These are phyloP conservation scores for Drosophila antonietae DNA, from an alignment of 2,888 invertebrate genomes.

Conservation along the genomic window DNA sequence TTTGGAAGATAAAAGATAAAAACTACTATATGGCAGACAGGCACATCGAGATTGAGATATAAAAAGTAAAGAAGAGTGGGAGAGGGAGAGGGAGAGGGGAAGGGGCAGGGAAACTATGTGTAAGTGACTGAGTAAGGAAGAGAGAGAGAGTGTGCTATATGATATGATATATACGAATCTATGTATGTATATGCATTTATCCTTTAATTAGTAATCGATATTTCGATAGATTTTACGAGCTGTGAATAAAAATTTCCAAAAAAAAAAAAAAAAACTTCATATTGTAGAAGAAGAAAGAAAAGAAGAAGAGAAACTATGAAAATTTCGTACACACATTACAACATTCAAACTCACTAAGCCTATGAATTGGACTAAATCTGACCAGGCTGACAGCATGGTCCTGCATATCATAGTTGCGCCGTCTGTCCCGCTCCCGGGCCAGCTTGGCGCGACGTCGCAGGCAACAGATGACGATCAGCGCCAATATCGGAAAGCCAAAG, in stretches of 20 bases:
- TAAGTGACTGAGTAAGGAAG: background rate
- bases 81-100: no score
- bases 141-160: background rate
- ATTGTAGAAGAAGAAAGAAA: conserved; percentile 6
- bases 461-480: conserved; percentile 94
- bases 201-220: background rate
- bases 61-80: background rate
- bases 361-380: conserved; percentile 90
- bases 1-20: background rate
- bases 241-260: conserved; percentile 2
- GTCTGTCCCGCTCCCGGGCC: conserved; percentile 92
- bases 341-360: conserved; percentile 87
- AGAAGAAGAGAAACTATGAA: conserved; percentile 4
- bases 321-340: conserved; percentile 65
- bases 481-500: conserved; percentile 94
- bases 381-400: conserved; percentile 93
- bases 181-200: background rate
- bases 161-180: background rate
- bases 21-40: conserved; percentile 33
- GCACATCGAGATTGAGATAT: conserved; percentile 12
- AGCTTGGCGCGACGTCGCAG: conserved; percentile 92
- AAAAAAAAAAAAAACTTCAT: background rate
- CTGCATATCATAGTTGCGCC: conserved; percentile 92
- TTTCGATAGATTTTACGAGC: conserved; percentile 1
- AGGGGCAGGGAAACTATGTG: background rate